Base-by-base conservation (phyloP, 2,797 vertebrate species). In the Sebastes steindachneri region DNA sequence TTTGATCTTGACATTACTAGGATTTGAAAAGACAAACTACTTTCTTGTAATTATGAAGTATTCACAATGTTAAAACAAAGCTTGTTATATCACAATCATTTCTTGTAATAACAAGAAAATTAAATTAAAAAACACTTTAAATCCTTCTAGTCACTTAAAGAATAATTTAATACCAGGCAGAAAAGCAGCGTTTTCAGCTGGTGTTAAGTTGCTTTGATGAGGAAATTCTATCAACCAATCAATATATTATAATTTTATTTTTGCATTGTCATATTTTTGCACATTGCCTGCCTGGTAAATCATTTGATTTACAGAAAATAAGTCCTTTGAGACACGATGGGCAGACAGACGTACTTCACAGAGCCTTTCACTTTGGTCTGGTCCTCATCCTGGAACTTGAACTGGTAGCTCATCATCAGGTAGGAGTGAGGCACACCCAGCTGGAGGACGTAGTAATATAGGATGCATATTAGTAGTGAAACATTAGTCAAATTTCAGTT, bases 351-450 rank as follows among this genome's bases (percentile, higher is more conserved):
- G 80, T 96, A 99, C 99, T 99, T 99, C 63, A 99, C 89, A 33
- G 98, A 99, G 31, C 98, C 98, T 94, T 99, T 99, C 81, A 99
- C 95, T 75, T 97, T 96, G 2, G 98, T 99, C 95, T 99, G 97
- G 86, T 99, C 98, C 8, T 99, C 98, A 64, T 99, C 99, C 93
- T 99, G 98, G 92, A 99, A 99, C 93, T 99, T 99, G 95, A 98
- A 98, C 93, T 99, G 98, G 78, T 98, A 99, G 91, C 98, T 99
- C 96, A 99, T 95, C 96, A 99, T 97, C 84, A 98, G 92, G 73
- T 99, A 99, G 74, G 97, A 98, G 91, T 99, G 97, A 23, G 97
- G 97, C 76, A 99, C 96, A 11, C 98, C 98, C 55, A 99, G 96
- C 99, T 99, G 93, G 54, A 92, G 45, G 23, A 7, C 2, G n/a